Base-by-base conservation (phyloP, 2,797 vertebrate genomes). In the Epinephelus malabaricus region DNA sequence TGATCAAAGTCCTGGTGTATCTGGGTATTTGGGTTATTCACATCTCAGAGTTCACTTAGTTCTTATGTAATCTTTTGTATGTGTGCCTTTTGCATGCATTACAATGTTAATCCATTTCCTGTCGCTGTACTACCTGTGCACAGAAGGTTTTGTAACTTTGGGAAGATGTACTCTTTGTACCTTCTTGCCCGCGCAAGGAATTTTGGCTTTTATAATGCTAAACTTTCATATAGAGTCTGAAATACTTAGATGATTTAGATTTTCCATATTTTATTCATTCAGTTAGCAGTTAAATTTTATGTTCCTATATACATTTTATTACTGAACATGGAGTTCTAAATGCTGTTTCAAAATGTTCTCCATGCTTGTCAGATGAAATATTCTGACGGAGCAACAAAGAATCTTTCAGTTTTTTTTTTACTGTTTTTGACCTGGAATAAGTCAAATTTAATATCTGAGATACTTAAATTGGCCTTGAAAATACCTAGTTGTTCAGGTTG, bases 1-100 rank as follows among this genome's bases (percentile, higher is more conserved):
- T 72, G 80, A 82, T 84, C 80, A 88, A 85, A 82, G 75, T 64
- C 14, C 34, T 1, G 0, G 12, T 18, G 68, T 50, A 60, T 73
- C 47, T 65, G 19, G 23, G 49, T 79, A 77, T 86, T 69, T 81
- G 45, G 19, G 62, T 71, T 69, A 70, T 69, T 76, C 78, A 67
- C 65, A 40, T 70, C 60, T 69, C 46, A 69, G 45, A 77, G 46
- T 50, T 75, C 34, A 51, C 49, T 21, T 30, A 17, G 46, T 60
- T 78, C 15, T 81, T 55, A 64, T 66, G 75, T 72, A 62, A 84
- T 69, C 11, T 63, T 27, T 64, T n/a, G n/a, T 50, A 23, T 17
- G 18, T n/a, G 53, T 70, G 45, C 11, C 18, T 55, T 54, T 21
- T 69, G 45, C 54, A 55, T 70, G 61, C n/a, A 55, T 68, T 66